Conservation (phyloP, 1,140 invertebrate species). For the Brachionus calyciflorus region DNA sequence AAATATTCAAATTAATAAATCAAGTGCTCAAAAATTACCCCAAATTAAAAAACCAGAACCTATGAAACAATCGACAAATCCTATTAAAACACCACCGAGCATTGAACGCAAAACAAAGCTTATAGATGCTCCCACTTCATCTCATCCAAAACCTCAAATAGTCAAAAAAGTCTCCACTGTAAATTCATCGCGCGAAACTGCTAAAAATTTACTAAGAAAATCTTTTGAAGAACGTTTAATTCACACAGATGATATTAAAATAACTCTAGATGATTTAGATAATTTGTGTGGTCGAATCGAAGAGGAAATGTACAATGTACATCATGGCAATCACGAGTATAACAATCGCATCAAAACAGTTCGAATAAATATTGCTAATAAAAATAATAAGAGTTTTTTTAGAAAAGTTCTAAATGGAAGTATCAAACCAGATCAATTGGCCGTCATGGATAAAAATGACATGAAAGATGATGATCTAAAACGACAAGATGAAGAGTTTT, state of each 20-base stretch:
- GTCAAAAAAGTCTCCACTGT: neutral
- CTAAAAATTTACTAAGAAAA: neutral
- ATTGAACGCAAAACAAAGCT: neutral
- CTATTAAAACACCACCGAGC: neutral
- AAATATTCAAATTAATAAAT: neutral
- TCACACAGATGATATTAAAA: neutral
- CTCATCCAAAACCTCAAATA: neutral
- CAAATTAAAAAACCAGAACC: neutral
- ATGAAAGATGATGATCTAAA: slow-evolving; percentile 27
- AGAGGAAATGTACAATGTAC: neutral
- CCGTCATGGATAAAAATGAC: neutral
- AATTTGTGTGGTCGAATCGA: neutral
- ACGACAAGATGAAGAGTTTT: neutral
- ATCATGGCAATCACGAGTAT: neutral
- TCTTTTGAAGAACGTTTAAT: neutral
- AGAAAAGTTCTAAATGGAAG: neutral
- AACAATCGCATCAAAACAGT: neutral
- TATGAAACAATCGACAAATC: neutral
- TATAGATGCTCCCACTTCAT: neutral
- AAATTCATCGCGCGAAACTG: neutral
- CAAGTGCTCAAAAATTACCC: neutral
- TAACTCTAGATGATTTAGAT: neutral
- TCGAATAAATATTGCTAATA: neutral
- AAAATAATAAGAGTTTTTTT: slow-evolving; percentile 20
- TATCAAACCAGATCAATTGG: neutral